phyloP scores from a whole-genome alignment of 2,888 invertebrate species.

The Ophion ellenae region DNA sequence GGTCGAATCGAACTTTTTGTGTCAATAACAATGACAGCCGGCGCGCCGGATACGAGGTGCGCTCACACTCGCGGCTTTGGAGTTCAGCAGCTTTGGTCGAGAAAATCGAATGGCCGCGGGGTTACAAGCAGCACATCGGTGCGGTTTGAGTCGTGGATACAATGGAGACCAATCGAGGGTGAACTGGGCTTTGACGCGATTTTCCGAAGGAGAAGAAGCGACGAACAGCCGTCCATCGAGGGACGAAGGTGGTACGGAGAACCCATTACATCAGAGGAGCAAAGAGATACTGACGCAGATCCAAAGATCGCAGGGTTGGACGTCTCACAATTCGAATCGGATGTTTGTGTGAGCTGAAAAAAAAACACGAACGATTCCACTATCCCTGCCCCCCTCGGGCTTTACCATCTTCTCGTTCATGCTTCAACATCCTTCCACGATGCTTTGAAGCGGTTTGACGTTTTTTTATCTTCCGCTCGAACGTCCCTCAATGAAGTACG shows the following conservation, averaged over 20 bases:
- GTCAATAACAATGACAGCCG: conserved; percentile 34
- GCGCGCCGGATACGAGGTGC: conserved; percentile 12
- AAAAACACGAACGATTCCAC: conserved; percentile 12
- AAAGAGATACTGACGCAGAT: conserved; percentile 39
- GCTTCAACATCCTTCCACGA: not conserved
- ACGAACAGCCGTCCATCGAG: conserved; percentile 13
- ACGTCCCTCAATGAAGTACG: conserved; percentile 3
- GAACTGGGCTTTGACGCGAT: conserved; percentile 31
- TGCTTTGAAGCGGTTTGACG: not conserved
- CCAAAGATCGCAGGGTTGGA: conserved; percentile 34
- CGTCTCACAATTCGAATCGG: conserved; percentile 70
- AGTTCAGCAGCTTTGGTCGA: conserved; percentile 32
- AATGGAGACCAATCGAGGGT: conserved; percentile 58
- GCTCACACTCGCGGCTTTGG: conserved; percentile 21
- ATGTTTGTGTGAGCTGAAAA: conserved; percentile 42
- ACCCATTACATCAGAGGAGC: conserved; percentile 33
- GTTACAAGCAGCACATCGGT: conserved; percentile 2
- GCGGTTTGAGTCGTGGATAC: conserved; percentile 44
- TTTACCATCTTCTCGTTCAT: not conserved
- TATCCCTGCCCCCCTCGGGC: conserved; percentile 8
- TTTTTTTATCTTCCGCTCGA: not conserved
- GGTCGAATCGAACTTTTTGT: conserved; percentile 49
- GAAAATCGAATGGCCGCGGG: conserved; percentile 37
- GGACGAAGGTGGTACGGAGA: not conserved
- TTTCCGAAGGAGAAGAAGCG: conserved; percentile 8